Percentiles rank a stretch among this genome's conserved stretches.
These are phyloP conservation scores for Drosophila prolongata DNA, from an alignment of 2,888 invertebrate genomes.

Conservation along the genomic window DNA sequence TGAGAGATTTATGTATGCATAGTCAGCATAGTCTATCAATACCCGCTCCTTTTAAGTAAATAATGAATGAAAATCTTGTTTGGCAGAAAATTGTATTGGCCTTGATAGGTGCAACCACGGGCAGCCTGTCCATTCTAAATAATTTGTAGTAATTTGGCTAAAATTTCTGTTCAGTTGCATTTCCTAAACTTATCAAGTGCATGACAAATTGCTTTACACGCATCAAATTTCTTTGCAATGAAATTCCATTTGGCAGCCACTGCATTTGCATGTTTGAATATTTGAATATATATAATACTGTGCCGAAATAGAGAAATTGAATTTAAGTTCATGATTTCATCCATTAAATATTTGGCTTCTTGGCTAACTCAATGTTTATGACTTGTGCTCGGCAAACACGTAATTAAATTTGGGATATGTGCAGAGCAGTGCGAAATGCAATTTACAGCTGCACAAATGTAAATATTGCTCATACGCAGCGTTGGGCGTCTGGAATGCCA, in stretches of 20 bases:
- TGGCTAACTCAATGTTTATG: slow-evolving; percentile 40
- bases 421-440: slow-evolving; percentile 52
- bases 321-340: slow-evolving; percentile 63
- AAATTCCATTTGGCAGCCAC: slow-evolving; percentile 28
- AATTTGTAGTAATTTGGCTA: neutral
- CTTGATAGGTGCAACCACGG: neutral
- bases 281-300: slow-evolving; percentile 4
- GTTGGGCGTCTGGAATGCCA: slow-evolving; percentile 49
- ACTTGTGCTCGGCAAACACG: slow-evolving; percentile 18
- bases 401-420: slow-evolving; percentile 65
- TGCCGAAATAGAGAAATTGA: slow-evolving; percentile 44
- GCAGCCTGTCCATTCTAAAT: neutral
- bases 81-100: slow-evolving; percentile 24
- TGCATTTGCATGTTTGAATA: slow-evolving; percentile 5
- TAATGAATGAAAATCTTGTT: slow-evolving; percentile 12
- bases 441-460: slow-evolving; percentile 58
- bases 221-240: slow-evolving; percentile 17
- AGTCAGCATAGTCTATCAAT: neutral
- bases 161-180: slow-evolving; percentile 3
- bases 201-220: slow-evolving; percentile 31
- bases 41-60: slow-evolving; percentile 21
- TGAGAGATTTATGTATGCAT: neutral
- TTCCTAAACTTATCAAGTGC: slow-evolving; percentile 17
- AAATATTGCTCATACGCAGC: slow-evolving; percentile 71
- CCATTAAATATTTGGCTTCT: slow-evolving; percentile 41